phyloP scores from a whole-genome alignment of 2,113 vertebrate genomes.

The Neofelis nebulosa region DNA sequence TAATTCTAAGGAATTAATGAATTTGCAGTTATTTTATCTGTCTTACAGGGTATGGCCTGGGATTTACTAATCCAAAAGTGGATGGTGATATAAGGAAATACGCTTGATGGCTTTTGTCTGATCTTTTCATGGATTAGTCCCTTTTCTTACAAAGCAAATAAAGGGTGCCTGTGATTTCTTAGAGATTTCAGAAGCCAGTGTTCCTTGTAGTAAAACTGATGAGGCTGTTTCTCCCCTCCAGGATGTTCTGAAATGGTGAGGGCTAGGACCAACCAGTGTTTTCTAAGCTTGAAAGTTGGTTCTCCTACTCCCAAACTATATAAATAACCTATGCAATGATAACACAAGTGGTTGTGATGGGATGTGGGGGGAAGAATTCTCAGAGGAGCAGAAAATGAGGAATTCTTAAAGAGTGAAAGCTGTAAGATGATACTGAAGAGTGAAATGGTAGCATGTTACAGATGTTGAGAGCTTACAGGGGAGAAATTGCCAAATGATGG shows the following conservation, averaged over 20 bases:
- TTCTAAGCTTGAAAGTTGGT: fast-evolving
- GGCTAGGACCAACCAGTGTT: not conserved
- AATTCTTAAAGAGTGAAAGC: not conserved
- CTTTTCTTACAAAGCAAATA: not conserved
- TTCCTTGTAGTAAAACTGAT: not conserved
- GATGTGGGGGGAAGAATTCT: not conserved
- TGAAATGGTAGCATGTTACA: not conserved
- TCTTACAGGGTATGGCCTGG: not conserved
- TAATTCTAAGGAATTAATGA: not conserved
- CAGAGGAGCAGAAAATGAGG: not conserved
- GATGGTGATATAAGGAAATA: not conserved
- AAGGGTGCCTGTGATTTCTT: not conserved
- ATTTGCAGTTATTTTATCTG: not conserved
- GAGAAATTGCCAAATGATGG: too few species aligned
- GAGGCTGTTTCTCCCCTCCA: not conserved
- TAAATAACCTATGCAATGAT: not conserved
- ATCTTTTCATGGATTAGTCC: not conserved
- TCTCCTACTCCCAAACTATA: not conserved
- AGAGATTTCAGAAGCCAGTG: not conserved
- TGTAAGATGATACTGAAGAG: not conserved
- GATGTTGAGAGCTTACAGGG: fast-evolving
- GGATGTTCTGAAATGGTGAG: not conserved
- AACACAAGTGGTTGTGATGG: not conserved
- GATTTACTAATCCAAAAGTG: not conserved
- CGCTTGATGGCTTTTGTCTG: not conserved